Base-by-base conservation (phyloP, 2,888 invertebrate species). In the Pseudococcus jackbeardsleyi region DNA sequence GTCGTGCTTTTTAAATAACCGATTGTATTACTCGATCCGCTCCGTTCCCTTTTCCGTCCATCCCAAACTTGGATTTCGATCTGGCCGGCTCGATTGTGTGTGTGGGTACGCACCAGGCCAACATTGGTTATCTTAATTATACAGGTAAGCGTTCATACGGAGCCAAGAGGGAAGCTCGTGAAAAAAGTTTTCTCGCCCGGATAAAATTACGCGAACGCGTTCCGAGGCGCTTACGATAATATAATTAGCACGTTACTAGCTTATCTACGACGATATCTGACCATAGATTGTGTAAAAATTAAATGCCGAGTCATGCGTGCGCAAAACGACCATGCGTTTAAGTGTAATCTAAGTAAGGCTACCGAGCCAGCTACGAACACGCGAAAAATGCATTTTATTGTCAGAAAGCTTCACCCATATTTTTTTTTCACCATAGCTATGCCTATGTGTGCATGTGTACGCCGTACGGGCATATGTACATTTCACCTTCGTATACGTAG, bases 241-340 rank as follows among this genome's bases (percentile, higher is more conserved):
- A 22, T 64, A 64, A 64, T 64, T 64, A 64, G 64, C 64, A 64
- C 64, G 64, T 64, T 22, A 64, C 64, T 5, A 22, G 64, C 64
- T 64, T 64, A 64, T 64, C 64, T 64, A 64, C 19, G 19, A 22
- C 64, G 64, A 64, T 64, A 64, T 64, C 64, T 64, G 64, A 64
- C 19, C 64, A 22, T 64, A 64, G 64, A 64, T 64, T 64, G 64
- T 64, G 64, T 64, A 64, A 64, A 64, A 64, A 64, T 64, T 64
- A 64, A 64, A 64, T 64, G 64, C 19, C 0, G 22, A 64, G 64
- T 64, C 64, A 64, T 64, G 64, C 64, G 64, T 64, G 64, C 64
- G 64, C 64, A 64, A 64, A 64, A 64, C 64, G 64, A 64, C 64
- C 64, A 22, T 64, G 64, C 64, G 64, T 64, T 64, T 64, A 64